Base-by-base conservation (phyloP, 2,113 vertebrate genomes). In the Pituophis catenifer region DNA sequence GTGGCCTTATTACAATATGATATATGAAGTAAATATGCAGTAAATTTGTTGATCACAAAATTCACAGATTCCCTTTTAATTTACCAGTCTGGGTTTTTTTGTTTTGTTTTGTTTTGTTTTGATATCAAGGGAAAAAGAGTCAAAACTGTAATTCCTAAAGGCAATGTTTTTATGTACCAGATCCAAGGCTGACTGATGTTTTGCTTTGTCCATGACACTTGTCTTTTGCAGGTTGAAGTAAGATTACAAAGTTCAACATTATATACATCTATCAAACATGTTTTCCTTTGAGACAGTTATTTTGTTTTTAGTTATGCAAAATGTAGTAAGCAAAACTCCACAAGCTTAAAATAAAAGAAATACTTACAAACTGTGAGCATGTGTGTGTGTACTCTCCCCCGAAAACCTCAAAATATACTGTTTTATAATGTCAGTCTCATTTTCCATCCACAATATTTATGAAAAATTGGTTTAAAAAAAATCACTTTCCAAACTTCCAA, bases 141-240 rank as follows among this genome's bases (percentile, higher is more conserved):
- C 62, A 65, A 38, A 85, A 62, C 33, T 88, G 24, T 86, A 15
- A 89, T 85, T 44, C 3, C 5, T 81, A 88, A 91, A 57, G 65
- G 38, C 29, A 75, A 52, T 55, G 4, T 6, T 94, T 58, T n/a
- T 91, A 90, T 89, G 91, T 38, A 23, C 9, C 81, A 65, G 75
- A 19, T 88, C 0, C 50, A 59, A 48, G 23, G 38, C 13, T 91
- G 23, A 88, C 19, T 50, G 59, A 3, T 26, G 91, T 91, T 75
- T 89, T 23, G 81, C 90, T 62, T 81, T 54, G 50, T 85, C 75
- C 93, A 86, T 93, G 58, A 65, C 92, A 75, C 29, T 92, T 88
- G 86, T 94, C 2, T 19, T 85, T 12, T 48, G 90, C 29, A 94
- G 38, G 85, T 94, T 53, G 2, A 26, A 88, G 89, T 86, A 48